Evolutionary conservation across 2,797 vertebrate genomes (phyloP).

Genomic region (Dallia pectoralis): DNA sequence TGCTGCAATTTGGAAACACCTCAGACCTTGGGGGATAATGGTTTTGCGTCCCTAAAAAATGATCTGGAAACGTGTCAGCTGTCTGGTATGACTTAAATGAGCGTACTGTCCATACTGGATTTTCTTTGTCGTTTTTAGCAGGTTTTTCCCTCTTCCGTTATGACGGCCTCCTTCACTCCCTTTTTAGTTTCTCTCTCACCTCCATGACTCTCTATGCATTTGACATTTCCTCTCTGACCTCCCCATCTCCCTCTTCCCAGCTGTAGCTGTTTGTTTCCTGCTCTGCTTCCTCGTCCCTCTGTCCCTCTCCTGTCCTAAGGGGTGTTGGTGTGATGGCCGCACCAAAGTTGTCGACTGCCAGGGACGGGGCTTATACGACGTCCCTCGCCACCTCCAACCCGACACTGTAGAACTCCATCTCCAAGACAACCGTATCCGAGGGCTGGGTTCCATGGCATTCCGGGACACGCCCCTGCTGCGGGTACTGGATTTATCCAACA

Average conservation of each 20-base stretch:
- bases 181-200: neutral
- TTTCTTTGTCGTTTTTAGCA: too few species aligned
- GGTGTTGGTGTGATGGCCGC: constrained; percentile 82
- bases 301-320: constrained; percentile 77
- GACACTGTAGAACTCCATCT: constrained; percentile 86
- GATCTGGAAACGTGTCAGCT: neutral
- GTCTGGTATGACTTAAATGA: too few species aligned
- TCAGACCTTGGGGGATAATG: too few species aligned
- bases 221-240: neutral
- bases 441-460: constrained; percentile 83
- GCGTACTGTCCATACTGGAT: too few species aligned
- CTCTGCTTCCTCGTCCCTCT: constrained; percentile 61
- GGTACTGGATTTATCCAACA: constrained; percentile 89
- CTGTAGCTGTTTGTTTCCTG: constrained; percentile 67
- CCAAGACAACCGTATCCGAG: constrained; percentile 88
- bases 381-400: constrained; percentile 80
- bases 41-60: too few species aligned
- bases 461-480: constrained; percentile 79
- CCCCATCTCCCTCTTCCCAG: constrained; percentile 61
- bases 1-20: too few species aligned
- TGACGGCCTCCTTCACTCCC: neutral
- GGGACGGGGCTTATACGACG: constrained; percentile 81
- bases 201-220: neutral
- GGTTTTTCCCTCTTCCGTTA: neutral
- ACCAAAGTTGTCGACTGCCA: constrained; percentile 87